These are phyloP conservation scores for Musca domestica DNA, from an alignment of 1,140 invertebrate species.

Conservation along the genomic window DNA sequence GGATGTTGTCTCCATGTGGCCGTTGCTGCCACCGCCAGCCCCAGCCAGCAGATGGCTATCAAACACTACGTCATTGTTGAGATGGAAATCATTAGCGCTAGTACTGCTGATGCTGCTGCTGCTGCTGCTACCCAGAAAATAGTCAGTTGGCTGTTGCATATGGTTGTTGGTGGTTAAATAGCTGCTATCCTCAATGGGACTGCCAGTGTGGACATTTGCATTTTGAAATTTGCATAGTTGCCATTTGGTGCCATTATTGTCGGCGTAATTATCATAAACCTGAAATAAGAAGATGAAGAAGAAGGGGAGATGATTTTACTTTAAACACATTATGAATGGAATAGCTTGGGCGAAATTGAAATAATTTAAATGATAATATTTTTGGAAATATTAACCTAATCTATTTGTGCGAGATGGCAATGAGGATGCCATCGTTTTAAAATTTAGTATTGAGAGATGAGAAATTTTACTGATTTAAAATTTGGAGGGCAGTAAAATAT, in stretches of 20 bases:
- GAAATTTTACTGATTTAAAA: too few species aligned
- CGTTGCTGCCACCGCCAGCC: not conserved
- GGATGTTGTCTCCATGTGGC: not conserved
- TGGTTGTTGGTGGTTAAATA: not conserved
- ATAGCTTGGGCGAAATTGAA: too few species aligned
- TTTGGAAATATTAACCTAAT: too few species aligned
- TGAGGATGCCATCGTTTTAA: too few species aligned
- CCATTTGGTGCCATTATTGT: conserved; percentile 66
- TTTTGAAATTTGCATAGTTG: conserved; percentile 56
- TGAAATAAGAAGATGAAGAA: conserved; percentile 25
- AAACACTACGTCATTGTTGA: not conserved
- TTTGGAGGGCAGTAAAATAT: too few species aligned
- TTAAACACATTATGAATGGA: too few species aligned
- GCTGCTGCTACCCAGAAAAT: not conserved
- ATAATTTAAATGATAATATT: too few species aligned
- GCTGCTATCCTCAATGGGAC: not conserved
- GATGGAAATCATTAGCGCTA: too few species aligned
- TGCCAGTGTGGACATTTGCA: conserved; percentile 15
- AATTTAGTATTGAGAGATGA: too few species aligned
- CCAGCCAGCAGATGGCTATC: not conserved
- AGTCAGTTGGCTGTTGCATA: not conserved
- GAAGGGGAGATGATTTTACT: too few species aligned
- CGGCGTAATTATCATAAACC: conserved; percentile 65
- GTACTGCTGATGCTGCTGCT: too few species aligned
- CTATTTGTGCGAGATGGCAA: too few species aligned